Conservation (phyloP, 2,888 invertebrate species). For the Leucophenga maculata region DNA sequence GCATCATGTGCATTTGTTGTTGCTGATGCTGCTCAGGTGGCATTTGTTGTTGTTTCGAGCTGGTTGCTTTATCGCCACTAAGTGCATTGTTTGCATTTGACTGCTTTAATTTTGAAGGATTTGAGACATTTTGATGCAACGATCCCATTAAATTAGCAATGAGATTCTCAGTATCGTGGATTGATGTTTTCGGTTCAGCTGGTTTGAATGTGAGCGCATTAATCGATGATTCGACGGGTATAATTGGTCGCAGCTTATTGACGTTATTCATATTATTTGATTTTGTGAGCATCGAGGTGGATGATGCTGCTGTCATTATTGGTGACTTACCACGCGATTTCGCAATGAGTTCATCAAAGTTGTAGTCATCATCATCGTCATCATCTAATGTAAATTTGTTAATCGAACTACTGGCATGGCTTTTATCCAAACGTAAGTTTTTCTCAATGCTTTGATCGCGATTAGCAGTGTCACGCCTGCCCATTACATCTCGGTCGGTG, state of each 20-base stretch:
- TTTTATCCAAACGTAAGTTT: slow-evolving; percentile 31
- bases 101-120: slow-evolving; percentile 23
- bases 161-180: slow-evolving; percentile 75
- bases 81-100: slow-evolving; percentile 14
- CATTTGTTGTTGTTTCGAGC: slow-evolving; percentile 30
- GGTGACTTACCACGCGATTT: background rate
- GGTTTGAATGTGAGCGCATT: slow-evolving; percentile 65
- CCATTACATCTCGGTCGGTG: slow-evolving; percentile 37
- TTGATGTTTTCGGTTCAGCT: slow-evolving; percentile 58
- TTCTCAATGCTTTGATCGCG: background rate
- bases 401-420: slow-evolving; percentile 57
- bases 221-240: slow-evolving; percentile 48
- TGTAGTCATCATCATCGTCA: slow-evolving; percentile 86
- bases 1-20: slow-evolving; percentile 31
- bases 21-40: slow-evolving; percentile 13
- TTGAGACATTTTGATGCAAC: slow-evolving; percentile 68
- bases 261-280: slow-evolving; percentile 28
- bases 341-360: slow-evolving; percentile 80
- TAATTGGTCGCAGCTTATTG: slow-evolving; percentile 33
- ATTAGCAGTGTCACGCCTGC: too few relatives aligned
- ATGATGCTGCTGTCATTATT: slow-evolving; percentile 48
- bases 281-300: slow-evolving; percentile 36
- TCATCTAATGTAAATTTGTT: slow-evolving; percentile 73
- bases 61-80: background rate
- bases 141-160: slow-evolving; percentile 79